Base-by-base conservation (phyloP, 2,888 invertebrate species). In the Lithophane ornitopus region DNA sequence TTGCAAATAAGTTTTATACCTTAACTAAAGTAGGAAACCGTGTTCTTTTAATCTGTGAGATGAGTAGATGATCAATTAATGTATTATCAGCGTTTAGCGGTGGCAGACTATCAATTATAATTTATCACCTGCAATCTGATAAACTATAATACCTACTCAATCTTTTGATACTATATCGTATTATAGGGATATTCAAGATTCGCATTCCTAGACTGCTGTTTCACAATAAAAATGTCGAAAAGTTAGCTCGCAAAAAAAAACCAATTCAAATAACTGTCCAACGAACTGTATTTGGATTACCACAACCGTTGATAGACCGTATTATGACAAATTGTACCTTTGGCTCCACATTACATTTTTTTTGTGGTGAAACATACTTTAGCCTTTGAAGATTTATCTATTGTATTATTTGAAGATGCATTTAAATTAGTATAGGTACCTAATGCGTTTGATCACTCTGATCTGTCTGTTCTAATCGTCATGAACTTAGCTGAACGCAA, bases 21-120 rank as follows among this genome's bases (percentile, higher is more conserved):
- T 56, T 69, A 75, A 78, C 49, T 79, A 74, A 85, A 88, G 80
- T 80, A 83, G 82, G 61, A 81, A 87, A 85, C 74, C 82, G 54
- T 88, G 85, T 87, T 82, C 39, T 72, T 78, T 41, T 87, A 87
- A 87, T 88, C 88, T 84, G 68, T 34, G 62, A 85, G 87, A 87
- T 86, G 86, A 78, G 70, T 81, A 75, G 74, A 82, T 86, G 81
- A 74, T 85, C 76, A 83, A 76, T 70, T 74, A 65, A 74, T 63
- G 56, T 77, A 65, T 81, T 71, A 84, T 84, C 78, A 78, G 56
- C 59, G n/a, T 78, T 81, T 70, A 77, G 85, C 85, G 81, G 81
- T 85, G 67, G 77, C 79, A 41, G 56, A 77, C 67, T 77, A 86
- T 82, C 78, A 80, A 86, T 84, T 82, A 80, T 58, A 80, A 86